Evolutionary conservation across 2,888 invertebrate genomes (phyloP), one percentile per base, ranked within the genome.

Genomic region (Andrena chrysosceles): DNA sequence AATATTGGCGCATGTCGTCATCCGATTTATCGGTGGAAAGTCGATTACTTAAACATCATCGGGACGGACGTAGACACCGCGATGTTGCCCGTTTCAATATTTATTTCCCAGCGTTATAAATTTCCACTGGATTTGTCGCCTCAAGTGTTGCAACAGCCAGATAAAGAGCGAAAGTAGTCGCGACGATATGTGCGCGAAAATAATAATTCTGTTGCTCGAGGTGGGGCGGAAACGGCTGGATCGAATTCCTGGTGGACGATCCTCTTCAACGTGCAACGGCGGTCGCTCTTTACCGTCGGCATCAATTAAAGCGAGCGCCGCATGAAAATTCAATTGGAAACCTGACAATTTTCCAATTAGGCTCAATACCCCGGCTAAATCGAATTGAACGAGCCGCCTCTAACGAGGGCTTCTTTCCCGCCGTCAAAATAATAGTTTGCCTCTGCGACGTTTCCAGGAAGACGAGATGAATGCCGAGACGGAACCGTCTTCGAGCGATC

Each of bases 371-470:
- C 67, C 66, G 81, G 49, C 72, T 81, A 56, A 81, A 73, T 72
- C 67, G 81, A 81, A 74, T 81, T 81, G 74, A 81, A 74, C 77
- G 84, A 77, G 54, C 2, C 26, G 31, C 26, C n/a, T 31, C 26
- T 73, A 82, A 72, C 77, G 77, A 71, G 67, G 49, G 23, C 62
- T 52, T 42, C 77, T 83, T 77, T 72, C 76, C 76, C 70, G 83
- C 54, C 54, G 4, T 71, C 76, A 20, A 59, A 56, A 70, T 66
- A 64, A 52, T 10, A 23, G 59, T 68, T 72, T 54, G 83, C 68
- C 77, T 82, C 83, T 72, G 82, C 48, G 83, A 29, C 69, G 62
- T 83, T 83, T 83, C 83, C 83, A 83, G 69, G 83, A 83, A 83
- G 83, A 16, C 77, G 77, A 42, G 62, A 67, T 68, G 48, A 70